These are phyloP conservation scores for Myiozetetes cayanensis DNA, from an alignment of 2,113 vertebrate species.

Conservation along the genomic window DNA sequence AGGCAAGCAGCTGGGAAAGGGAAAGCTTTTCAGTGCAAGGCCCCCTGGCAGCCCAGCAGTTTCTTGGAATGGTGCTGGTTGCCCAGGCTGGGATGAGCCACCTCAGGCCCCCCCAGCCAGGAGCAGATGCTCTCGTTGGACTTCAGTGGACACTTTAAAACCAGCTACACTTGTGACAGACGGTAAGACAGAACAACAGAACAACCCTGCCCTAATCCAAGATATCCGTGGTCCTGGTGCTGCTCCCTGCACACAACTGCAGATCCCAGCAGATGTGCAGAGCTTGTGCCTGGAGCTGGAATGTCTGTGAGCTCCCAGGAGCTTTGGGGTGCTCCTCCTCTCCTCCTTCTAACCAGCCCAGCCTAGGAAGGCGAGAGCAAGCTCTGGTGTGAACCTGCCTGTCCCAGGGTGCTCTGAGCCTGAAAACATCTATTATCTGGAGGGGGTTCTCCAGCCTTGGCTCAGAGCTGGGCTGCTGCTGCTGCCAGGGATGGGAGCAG, in stretches of 20 bases:
- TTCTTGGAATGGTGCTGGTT: background rate
- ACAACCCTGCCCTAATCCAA: background rate
- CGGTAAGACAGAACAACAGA: background rate
- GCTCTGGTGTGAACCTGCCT: background rate
- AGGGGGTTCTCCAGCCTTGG: background rate
- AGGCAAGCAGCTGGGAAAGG: background rate
- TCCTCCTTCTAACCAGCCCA: background rate
- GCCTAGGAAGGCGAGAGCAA: background rate
- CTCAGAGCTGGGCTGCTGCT: background rate
- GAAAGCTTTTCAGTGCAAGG: background rate
- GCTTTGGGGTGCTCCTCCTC: background rate
- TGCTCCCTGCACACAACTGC: background rate
- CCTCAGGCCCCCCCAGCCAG: background rate
- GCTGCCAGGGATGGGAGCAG: background rate
- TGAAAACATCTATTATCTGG: background rate
- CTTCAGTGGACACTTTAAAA: background rate
- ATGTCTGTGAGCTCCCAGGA: background rate
- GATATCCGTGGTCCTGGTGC: background rate
- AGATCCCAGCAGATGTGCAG: background rate
- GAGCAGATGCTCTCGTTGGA: fast-evolving
- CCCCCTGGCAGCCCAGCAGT: background rate
- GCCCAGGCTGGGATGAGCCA: background rate
- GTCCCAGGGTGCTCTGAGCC: background rate
- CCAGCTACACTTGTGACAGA: background rate
- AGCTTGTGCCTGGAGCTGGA: background rate